Conservation (phyloP, 2,797 vertebrate species). For the Clarias fuscus region DNA sequence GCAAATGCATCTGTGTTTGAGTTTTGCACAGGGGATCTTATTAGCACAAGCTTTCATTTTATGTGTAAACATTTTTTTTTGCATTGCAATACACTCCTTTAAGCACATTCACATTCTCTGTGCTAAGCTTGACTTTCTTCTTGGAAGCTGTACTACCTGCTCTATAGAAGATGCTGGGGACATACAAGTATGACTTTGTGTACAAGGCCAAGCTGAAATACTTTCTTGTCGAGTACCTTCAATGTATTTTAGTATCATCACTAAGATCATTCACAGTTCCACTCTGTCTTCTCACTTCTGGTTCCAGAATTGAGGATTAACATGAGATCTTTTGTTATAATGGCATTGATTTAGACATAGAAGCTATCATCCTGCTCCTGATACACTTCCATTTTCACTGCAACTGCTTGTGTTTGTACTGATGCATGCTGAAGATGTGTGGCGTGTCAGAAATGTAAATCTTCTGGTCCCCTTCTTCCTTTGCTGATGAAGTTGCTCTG, state of each 20-base stretch:
- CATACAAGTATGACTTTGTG: background rate
- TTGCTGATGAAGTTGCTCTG: background rate
- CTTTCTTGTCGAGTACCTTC: background rate
- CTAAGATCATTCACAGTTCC: background rate
- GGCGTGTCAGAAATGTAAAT: background rate
- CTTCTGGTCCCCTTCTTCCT: background rate
- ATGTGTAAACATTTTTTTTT: background rate
- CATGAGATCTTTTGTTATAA: background rate
- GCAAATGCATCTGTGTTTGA: background rate
- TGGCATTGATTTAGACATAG: background rate
- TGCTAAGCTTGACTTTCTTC: background rate
- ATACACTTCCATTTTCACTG: background rate
- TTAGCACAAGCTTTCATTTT: no score
- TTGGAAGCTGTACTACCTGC: background rate
- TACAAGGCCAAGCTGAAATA: background rate
- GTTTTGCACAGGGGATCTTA: background rate
- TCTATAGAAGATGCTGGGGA: background rate
- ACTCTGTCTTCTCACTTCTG: background rate
- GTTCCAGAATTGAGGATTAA: background rate
- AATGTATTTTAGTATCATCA: background rate
- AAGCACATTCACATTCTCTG: background rate
- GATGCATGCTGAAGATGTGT: background rate
- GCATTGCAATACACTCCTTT: no score
- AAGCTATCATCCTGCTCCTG: background rate
- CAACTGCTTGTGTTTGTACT: background rate